These are phyloP conservation scores for Glandiceps talaboti DNA, from an alignment of 53 echinoderm and acorn worm species.

Conservation along the genomic window DNA sequence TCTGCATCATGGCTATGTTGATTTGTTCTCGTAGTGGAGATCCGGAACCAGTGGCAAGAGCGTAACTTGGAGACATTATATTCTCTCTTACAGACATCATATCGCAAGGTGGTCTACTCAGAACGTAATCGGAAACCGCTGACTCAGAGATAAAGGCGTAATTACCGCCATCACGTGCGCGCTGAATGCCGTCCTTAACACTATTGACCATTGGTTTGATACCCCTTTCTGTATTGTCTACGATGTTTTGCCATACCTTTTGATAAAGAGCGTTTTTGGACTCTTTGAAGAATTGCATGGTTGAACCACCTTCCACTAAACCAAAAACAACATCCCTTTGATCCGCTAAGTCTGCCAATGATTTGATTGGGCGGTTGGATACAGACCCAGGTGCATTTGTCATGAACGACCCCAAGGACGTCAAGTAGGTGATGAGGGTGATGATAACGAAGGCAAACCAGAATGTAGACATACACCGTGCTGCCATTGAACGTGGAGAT, in stretches of 20 bases:
- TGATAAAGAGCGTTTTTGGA: too few species aligned
- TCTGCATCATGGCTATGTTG: neutral
- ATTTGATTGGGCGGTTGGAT: too few species aligned
- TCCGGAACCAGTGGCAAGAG: conserved; percentile 60
- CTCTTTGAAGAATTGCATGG: conserved; percentile 62
- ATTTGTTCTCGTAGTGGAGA: neutral
- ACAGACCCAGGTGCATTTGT: too few species aligned
- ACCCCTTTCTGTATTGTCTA: conserved; percentile 54
- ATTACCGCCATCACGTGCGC: conserved; percentile 59
- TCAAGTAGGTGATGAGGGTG: too few species aligned
- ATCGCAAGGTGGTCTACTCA: conserved; percentile 42
- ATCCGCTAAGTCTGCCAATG: too few species aligned
- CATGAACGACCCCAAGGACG: too few species aligned
- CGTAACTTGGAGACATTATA: conserved; percentile 73
- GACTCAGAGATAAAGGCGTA: conserved; percentile 80
- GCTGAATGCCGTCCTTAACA: conserved; percentile 49
- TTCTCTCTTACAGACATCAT: conserved; percentile 49
- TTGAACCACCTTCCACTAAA: conserved; percentile 44
- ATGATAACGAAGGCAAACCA: too few species aligned
- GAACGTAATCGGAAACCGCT: conserved; percentile 56
- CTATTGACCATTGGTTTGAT: conserved; percentile 36
- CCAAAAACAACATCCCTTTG: too few species aligned
- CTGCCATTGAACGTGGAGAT: too few species aligned
- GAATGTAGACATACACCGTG: too few species aligned
- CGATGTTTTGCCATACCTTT: conserved; percentile 78